Evolutionary conservation across 2,888 invertebrate species (phyloP).

Genomic region (Scaptomyza parva): DNA sequence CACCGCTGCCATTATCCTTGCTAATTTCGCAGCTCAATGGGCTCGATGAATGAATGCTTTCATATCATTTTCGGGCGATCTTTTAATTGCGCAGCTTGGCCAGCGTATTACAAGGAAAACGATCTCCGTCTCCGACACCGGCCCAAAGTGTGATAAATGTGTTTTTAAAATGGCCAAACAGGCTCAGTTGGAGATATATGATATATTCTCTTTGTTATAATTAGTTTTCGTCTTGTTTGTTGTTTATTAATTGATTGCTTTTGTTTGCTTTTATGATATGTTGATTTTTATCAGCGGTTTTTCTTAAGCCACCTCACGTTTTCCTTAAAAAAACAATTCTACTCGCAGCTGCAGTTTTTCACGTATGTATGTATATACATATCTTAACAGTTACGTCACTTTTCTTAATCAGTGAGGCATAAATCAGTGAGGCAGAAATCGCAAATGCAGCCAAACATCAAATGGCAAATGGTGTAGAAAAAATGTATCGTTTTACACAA

Average conservation of each 20-base stretch:
- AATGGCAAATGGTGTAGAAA: conserved; percentile 72
- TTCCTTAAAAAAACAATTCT: background rate
- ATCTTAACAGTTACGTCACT: conserved; percentile 10
- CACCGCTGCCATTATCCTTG: conserved; percentile 81
- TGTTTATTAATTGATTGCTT: conserved; percentile 54
- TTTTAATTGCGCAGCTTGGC: conserved; percentile 78
- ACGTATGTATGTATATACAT: background rate
- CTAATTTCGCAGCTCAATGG: conserved; percentile 82
- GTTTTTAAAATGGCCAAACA: conserved; percentile 67
- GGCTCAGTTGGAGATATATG: conserved; percentile 19
- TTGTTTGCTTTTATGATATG: conserved; percentile 32
- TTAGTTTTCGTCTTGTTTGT: conserved; percentile 69
- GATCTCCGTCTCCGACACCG: conserved; percentile 17
- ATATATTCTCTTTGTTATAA: conserved; percentile 42
- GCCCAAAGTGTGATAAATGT: conserved; percentile 80
- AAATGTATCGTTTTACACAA: conserved; percentile 58
- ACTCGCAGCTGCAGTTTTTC: conserved; percentile 31
- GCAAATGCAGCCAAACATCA: conserved; percentile 42
- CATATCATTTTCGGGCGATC: conserved; percentile 56
- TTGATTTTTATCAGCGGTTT: conserved; percentile 43
- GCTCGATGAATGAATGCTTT: conserved; percentile 59
- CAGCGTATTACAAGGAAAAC: conserved; percentile 69
- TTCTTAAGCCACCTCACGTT: conserved; percentile 9
- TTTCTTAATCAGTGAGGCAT: conserved; percentile 35
- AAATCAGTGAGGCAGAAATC: conserved; percentile 47